phyloP scores from a whole-genome alignment of 2,888 invertebrate genomes.

The Nomada goodeniana region DNA sequence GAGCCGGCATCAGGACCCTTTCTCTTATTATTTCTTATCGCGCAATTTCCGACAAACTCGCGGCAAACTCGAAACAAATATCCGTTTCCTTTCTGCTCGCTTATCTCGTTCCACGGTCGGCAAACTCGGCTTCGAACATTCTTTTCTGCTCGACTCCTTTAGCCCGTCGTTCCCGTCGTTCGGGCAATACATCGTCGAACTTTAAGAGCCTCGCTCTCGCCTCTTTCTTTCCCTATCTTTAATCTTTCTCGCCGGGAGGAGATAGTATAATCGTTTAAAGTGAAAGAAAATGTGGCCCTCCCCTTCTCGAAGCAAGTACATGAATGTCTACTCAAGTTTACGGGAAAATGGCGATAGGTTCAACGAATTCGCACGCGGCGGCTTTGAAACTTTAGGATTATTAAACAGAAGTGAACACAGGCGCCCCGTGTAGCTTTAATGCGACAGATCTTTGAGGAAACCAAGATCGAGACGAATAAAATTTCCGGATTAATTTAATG shows the following conservation, averaged over 20 bases:
- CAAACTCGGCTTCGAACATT: slow-evolving; percentile 19
- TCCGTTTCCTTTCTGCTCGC: slow-evolving; percentile 30
- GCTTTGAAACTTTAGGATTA: no score
- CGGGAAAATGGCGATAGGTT: no score
- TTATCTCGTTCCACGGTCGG: slow-evolving; percentile 37
- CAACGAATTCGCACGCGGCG: no score
- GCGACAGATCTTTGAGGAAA: no score
- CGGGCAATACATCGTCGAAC: slow-evolving; percentile 28
- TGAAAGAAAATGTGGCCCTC: not conserved
- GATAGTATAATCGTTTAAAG: slow-evolving; percentile 14
- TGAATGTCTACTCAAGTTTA: no score
- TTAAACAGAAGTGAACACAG: no score
- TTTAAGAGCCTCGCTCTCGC: slow-evolving; percentile 2
- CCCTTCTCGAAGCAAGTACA: not conserved
- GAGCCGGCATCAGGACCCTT: slow-evolving; percentile 1
- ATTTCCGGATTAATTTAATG: no score
- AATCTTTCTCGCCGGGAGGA: not conserved
- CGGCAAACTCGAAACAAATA: slow-evolving; percentile 30
- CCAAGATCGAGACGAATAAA: no score
- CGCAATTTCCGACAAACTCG: slow-evolving; percentile 28
- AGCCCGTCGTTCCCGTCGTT: not conserved
- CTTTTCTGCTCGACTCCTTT: slow-evolving; percentile 9
- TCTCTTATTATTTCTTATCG: slow-evolving; percentile 31
- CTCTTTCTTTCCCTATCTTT: slow-evolving; percentile 15
- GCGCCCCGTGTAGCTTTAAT: no score